Evolutionary conservation across 2,888 invertebrate species (phyloP).

Genomic region (Lymantria monacha): DNA sequence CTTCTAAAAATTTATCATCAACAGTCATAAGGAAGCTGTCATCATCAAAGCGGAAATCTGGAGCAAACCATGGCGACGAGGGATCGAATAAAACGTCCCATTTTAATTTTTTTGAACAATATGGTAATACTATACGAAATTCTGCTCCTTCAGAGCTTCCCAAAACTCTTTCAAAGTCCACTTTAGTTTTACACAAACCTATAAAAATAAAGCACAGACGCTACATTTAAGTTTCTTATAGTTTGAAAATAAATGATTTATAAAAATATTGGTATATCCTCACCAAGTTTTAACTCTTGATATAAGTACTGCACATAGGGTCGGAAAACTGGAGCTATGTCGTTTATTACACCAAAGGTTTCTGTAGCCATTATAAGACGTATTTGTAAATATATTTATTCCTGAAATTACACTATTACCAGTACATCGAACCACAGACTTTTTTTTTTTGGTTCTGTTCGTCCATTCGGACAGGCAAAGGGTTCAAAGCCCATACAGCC

Average conservation of each 20-base stretch:
- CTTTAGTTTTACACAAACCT: slow-evolving; percentile 74
- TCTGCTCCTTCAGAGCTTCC: slow-evolving; percentile 56
- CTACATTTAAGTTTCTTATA: neutral
- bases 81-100: slow-evolving; percentile 88
- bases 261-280: slow-evolving; percentile 8
- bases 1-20: slow-evolving; percentile 76
- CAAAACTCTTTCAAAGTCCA: slow-evolving; percentile 68
- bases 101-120: slow-evolving; percentile 84
- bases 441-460: too few relatives aligned
- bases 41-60: slow-evolving; percentile 89
- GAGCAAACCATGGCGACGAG: slow-evolving; percentile 84
- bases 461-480: too few relatives aligned
- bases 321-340: slow-evolving; percentile 67
- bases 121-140: slow-evolving; percentile 85
- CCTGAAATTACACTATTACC: neutral
- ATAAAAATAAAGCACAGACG: slow-evolving; percentile 8
- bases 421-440: too few relatives aligned
- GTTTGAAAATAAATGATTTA: neutral
- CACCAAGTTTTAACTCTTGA: slow-evolving; percentile 72
- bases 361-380: slow-evolving; percentile 47
- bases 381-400: too few relatives aligned
- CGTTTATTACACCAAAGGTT: slow-evolving; percentile 47
- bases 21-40: slow-evolving; percentile 84
- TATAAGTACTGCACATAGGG: slow-evolving; percentile 70
- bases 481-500: too few relatives aligned